Evolutionary conservation across 2,113 vertebrate genomes (phyloP).

Genomic region (Heterochromis multidens): DNA sequence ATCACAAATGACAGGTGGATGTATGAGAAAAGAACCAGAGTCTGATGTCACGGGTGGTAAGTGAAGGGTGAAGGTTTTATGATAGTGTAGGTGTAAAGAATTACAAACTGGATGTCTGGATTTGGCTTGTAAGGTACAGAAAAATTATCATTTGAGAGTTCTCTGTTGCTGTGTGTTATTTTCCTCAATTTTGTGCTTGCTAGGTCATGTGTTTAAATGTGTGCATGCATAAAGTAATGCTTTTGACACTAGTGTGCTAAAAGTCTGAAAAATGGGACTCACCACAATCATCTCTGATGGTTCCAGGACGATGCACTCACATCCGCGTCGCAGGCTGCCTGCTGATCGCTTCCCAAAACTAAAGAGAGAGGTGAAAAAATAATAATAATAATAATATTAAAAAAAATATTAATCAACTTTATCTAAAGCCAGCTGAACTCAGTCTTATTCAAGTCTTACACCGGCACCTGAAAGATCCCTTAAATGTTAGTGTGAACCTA

Average conservation of each 20-base stretch:
- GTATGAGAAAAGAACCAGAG: accelerated
- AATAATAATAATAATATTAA: no score
- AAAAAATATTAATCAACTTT: background rate
- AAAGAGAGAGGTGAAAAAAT: background rate
- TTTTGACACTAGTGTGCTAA: background rate
- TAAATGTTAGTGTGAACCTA: background rate
- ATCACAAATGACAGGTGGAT: background rate
- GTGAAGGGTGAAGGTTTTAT: background rate
- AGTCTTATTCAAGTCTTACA: background rate
- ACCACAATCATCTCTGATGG: conserved; percentile 99
- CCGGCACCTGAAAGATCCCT: background rate
- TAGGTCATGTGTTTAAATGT: background rate
- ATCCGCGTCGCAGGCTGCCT: conserved; percentile 94
- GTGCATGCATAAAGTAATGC: background rate
- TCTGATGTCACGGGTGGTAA: background rate
- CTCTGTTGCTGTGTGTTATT: background rate
- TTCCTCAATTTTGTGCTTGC: background rate
- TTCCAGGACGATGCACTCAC: conserved; percentile 99
- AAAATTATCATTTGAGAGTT: background rate
- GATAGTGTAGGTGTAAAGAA: accelerated
- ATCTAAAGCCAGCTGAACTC: accelerated
- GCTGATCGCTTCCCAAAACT: conserved; percentile 98
- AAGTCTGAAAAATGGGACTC: conserved; percentile 54
- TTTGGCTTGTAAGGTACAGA: background rate
- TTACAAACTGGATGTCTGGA: accelerated